A percentile compares a stretch with the other conserved stretches of the same genome.
These are phyloP conservation scores for Tylochromis polylepis DNA, from an alignment of 2,113 vertebrate genomes.

Conservation along the genomic window DNA sequence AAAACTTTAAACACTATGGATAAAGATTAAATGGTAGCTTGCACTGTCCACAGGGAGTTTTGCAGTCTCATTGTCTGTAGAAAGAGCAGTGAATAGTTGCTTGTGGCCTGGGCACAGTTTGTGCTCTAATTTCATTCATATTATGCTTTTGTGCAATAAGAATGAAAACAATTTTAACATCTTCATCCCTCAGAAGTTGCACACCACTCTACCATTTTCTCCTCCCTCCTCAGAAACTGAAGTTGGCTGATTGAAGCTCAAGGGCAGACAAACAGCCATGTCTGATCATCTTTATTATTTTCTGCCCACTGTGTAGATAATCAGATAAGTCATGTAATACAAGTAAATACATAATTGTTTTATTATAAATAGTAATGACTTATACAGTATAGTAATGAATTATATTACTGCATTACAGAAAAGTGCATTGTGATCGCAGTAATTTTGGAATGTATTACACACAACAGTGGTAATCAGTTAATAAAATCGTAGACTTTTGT, in stretches of 20 bases:
- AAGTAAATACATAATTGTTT: background rate
- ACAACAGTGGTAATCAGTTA: background rate
- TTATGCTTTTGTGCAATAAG: background rate
- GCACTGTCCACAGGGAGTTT: background rate
- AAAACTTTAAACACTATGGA: background rate
- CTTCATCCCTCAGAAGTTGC: background rate
- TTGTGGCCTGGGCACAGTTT: background rate
- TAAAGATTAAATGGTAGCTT: background rate
- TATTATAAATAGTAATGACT: background rate
- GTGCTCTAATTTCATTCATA: background rate
- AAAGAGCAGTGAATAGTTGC: background rate
- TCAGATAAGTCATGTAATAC: background rate
- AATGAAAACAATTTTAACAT: background rate
- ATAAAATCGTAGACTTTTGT: rapidly evolving
- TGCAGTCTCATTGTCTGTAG: background rate
- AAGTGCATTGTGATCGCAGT: background rate
- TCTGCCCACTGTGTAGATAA: background rate
- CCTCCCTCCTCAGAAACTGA: background rate
- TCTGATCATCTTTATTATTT: background rate
- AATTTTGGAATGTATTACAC: background rate
- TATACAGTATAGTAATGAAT: background rate
- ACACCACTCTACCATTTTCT: background rate
- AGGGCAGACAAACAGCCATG: rapidly evolving
- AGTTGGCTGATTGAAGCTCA: background rate
- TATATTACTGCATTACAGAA: background rate